Base-by-base conservation (phyloP, 2,888 invertebrate species). In the Drosophila fungiperda region DNA sequence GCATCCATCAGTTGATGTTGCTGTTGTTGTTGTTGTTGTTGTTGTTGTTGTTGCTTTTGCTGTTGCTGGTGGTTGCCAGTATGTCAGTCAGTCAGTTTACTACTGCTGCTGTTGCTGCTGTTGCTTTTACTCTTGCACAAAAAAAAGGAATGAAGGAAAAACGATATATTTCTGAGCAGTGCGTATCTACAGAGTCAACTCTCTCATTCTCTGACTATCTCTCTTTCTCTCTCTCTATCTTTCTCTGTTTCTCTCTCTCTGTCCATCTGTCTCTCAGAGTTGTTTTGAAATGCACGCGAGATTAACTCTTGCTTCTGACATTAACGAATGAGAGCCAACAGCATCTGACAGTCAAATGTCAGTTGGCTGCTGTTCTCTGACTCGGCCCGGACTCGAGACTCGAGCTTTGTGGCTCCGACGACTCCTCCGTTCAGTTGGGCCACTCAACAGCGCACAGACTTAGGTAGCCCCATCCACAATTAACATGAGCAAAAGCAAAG, bases 271-370 rank as follows among this genome's bases (percentile, higher is more conserved):
- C 67, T 66, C 58, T 57, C 50, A 33, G 62, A 26, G 68, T 67
- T 86, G 79, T 83, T 86, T 74, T 73, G 90, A 89, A 87, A 89
- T 90, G 90, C 87, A 89, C 87, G 87, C 87, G 87, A 89, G 87
- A 87, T 87, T 90, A 87, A 87, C 87, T 89, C 90, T 89, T 89
- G 87, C 78, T 72, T 74, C 86, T 87, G 87, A 87, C 87, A 87
- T 87, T 90, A 87, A 87, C 87, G 87, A 87, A 87, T 90, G 87
- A 87, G 87, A 87, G 87, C 87, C 87, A 87, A 87, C 87, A 87
- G 87, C 90, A 89, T 73, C 90, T 87, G 87, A 90, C 87, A 87
- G 89, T 90, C 87, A 90, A 90, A 90, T 90, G 87, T 90, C 87
- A 90, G 90, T 83, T 89, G 72, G 89, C 84, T 88, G 90, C 87